These are phyloP conservation scores for Propithecus deckenii DNA, from an alignment of 2,797 vertebrate genomes.

Conservation along the genomic window DNA sequence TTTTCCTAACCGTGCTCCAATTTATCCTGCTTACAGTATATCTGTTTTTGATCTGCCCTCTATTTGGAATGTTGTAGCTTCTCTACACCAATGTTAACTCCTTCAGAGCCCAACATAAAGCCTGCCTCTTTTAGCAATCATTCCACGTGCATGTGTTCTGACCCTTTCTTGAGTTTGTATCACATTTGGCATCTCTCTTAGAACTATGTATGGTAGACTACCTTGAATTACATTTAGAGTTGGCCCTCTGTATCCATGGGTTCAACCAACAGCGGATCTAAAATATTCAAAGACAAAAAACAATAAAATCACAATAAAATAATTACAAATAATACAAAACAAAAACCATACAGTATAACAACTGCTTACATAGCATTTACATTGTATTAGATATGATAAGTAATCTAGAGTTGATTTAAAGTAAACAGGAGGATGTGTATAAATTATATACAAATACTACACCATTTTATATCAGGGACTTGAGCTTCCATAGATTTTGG, in stretches of 20 bases:
- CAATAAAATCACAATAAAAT: background rate
- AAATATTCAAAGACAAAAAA: background rate
- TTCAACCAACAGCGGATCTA: background rate
- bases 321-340: background rate
- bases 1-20: background rate
- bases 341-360: background rate
- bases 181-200: background rate
- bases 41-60: background rate
- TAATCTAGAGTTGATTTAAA: background rate
- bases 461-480: background rate
- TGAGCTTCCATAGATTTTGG: background rate
- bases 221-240: background rate
- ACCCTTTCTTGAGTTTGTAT: background rate
- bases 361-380: background rate
- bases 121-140: background rate
- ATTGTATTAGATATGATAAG: background rate
- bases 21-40: background rate
- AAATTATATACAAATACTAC: background rate
- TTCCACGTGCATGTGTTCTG: background rate
- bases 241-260: background rate
- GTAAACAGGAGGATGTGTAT: background rate
- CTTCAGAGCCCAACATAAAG: conserved; percentile 6
- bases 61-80: background rate
- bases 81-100: background rate
- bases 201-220: background rate